Evolutionary conservation across 2,113 vertebrate species (phyloP).

Genomic region (Rhizomys pruinosus): DNA sequence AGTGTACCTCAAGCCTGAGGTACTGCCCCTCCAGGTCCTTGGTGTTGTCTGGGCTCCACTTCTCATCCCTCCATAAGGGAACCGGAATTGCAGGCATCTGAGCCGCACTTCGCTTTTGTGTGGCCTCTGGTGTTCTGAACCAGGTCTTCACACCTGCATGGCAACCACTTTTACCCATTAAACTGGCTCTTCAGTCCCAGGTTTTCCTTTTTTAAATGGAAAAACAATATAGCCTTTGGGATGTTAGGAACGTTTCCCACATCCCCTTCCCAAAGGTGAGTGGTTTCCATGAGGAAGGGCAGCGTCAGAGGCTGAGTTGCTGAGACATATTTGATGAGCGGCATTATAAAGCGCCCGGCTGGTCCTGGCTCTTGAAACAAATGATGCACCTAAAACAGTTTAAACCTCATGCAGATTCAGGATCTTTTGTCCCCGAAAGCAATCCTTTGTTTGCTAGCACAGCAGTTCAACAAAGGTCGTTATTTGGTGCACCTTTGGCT

Average conservation of each 20-base stretch:
- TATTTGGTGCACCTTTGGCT: constrained; percentile 77
- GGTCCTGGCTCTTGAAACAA: constrained; percentile 64
- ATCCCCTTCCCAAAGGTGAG: neutral
- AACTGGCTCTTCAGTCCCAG: neutral
- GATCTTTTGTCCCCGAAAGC: constrained; percentile 72
- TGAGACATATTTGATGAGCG: constrained; percentile 69
- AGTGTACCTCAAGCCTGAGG: neutral
- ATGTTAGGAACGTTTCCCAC: neutral
- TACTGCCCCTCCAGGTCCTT: neutral
- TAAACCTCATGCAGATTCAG: constrained; percentile 73
- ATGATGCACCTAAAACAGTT: constrained; percentile 63
- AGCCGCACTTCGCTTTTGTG: too few relatives aligned
- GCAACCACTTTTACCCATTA: neutral
- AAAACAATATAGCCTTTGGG: constrained; percentile 17
- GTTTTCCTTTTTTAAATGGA: neutral
- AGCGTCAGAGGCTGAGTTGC: constrained; percentile 47
- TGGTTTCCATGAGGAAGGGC: constrained; percentile 42
- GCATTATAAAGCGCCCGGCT: constrained; percentile 46
- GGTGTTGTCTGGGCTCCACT: too few relatives aligned
- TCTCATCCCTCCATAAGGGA: too few relatives aligned
- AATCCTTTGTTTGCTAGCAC: constrained; percentile 76
- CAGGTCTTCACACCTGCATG: neutral
- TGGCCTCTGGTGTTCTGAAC: neutral
- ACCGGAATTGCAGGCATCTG: neutral
- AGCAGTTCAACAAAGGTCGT: constrained; percentile 75